These are phyloP conservation scores for Caenorhabditis becei DNA, from an alignment of 2,888 invertebrate genomes.

Conservation along the genomic window DNA sequence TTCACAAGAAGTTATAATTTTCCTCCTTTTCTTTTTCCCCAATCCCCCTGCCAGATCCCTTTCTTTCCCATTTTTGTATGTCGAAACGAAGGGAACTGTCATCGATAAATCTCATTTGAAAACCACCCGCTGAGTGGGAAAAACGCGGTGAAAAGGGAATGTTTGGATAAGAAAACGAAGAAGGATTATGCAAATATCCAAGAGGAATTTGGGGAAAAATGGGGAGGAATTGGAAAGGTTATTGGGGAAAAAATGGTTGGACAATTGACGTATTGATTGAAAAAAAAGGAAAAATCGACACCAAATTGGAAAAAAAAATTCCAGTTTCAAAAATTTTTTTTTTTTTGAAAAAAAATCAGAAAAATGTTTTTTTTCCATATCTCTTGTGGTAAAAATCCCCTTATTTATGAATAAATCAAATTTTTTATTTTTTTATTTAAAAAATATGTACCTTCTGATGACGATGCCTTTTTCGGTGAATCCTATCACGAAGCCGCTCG, in stretches of 20 bases:
- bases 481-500: conserved; percentile 61
- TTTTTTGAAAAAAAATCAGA: not conserved
- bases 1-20: no score
- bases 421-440: no score
- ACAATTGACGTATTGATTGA: not conserved
- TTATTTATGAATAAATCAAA: no score
- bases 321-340: not conserved
- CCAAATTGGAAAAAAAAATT: not conserved
- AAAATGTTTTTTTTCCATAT: not conserved
- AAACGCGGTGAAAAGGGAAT: conserved; percentile 15
- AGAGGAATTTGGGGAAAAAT: not conserved
- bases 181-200: conserved; percentile 22
- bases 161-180: conserved; percentile 32
- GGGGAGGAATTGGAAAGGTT: not conserved
- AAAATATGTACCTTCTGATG: conserved; percentile 43
- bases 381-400: no score
- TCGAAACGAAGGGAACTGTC: conserved; percentile 11
- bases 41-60: not conserved
- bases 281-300: conserved; percentile 27
- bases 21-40: no score
- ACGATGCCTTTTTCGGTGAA: conserved; percentile 61
- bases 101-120: conserved; percentile 45
- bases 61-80: not conserved
- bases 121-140: conserved; percentile 34
- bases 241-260: conserved; percentile 18